These are phyloP conservation scores for Nansenia antarctica DNA, from an alignment of 2,113 vertebrate species.

Conservation along the genomic window DNA sequence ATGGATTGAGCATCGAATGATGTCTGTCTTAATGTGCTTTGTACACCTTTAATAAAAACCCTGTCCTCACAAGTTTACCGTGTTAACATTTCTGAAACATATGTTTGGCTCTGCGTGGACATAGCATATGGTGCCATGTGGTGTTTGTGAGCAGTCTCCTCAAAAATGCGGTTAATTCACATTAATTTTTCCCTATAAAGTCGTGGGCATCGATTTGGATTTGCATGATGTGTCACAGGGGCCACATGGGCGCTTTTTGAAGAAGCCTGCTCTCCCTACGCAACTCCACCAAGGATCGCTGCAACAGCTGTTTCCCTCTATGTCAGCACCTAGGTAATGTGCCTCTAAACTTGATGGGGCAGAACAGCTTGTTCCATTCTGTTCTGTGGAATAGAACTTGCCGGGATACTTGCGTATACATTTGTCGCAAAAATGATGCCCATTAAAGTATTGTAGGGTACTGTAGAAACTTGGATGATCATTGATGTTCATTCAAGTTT, in stretches of 20 bases:
- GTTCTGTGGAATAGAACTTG: slow-evolving; percentile 29
- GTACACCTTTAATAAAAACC: slow-evolving; percentile 47
- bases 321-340: slow-evolving; percentile 56
- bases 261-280: slow-evolving; percentile 41
- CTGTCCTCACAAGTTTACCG: slow-evolving; percentile 43
- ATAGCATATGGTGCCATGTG: slow-evolving; percentile 72
- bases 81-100: slow-evolving; percentile 54
- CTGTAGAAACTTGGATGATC: not conserved
- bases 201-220: slow-evolving; percentile 63
- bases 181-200: slow-evolving; percentile 57
- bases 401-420: not conserved
- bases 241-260: slow-evolving; percentile 50
- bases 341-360: slow-evolving; percentile 62
- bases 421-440: not conserved
- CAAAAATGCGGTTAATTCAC: slow-evolving; percentile 60
- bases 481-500: not conserved
- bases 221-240: slow-evolving; percentile 62
- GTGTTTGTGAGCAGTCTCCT: slow-evolving; percentile 63
- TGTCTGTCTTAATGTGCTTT: slow-evolving; percentile 27
- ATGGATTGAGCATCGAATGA: not conserved
- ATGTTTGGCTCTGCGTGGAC: slow-evolving; percentile 42
- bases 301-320: slow-evolving; percentile 65
- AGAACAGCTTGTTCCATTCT: slow-evolving; percentile 57
- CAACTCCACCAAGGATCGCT: slow-evolving; percentile 40
- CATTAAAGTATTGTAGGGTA: not conserved